Evolutionary conservation across 2,113 vertebrate species (phyloP).

Genomic region (Neodon shergylaensis): DNA sequence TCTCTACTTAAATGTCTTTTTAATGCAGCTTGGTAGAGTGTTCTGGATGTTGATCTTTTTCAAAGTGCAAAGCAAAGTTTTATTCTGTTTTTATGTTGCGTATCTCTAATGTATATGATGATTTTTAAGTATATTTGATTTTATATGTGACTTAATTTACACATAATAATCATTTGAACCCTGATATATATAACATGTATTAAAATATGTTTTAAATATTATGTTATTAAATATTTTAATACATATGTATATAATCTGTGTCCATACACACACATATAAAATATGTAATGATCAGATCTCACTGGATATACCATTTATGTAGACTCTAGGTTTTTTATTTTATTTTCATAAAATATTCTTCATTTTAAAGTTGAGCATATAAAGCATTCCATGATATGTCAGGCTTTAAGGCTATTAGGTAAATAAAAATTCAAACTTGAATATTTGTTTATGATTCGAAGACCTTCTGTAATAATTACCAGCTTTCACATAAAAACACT

Average conservation of each 20-base stretch:
- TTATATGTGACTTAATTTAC: neutral
- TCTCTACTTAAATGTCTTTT: constrained; percentile 4
- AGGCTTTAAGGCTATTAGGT: constrained; percentile 38
- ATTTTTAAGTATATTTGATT: neutral
- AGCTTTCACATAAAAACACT: neutral
- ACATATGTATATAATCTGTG: neutral
- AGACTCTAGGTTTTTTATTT: neutral
- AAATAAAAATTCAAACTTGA: constrained; percentile 1
- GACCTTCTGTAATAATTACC: neutral
- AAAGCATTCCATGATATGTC: neutral
- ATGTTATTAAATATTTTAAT: neutral
- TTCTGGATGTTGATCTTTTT: neutral
- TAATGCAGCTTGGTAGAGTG: neutral
- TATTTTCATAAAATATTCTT: constrained; percentile 30
- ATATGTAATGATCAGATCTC: neutral
- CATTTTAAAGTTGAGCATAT: neutral
- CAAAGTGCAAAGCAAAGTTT: neutral
- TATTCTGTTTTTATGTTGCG: neutral
- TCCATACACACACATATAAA: neutral
- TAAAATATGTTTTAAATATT: too few relatives aligned
- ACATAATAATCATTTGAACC: neutral
- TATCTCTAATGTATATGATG: neutral
- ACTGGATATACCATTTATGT: neutral
- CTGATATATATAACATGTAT: neutral
- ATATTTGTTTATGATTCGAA: neutral